A percentile compares a stretch with the other conserved stretches of the same genome.
phyloP scores from a whole-genome alignment of 2,888 invertebrate genomes.

The Ptychoptera albimana region DNA sequence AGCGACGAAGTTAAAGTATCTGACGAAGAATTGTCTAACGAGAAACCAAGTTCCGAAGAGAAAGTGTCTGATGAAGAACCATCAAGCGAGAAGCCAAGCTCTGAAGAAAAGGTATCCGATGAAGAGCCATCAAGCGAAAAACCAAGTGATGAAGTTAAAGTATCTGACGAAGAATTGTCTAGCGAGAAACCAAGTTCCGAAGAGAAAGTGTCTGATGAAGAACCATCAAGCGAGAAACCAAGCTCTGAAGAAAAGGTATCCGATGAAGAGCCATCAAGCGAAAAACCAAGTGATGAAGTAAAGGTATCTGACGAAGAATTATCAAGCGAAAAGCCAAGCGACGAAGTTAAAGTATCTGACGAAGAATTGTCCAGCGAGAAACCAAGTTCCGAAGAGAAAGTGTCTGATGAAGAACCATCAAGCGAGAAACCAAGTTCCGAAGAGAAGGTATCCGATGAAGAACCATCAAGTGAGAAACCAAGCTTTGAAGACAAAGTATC shows the following conservation, averaged over 20 bases:
- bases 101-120: background rate
- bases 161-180: background rate
- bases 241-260: background rate
- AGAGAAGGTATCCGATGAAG: background rate
- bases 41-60: background rate
- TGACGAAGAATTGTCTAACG: background rate
- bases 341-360: background rate
- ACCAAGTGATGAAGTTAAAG: background rate
- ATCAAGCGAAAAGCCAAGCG: background rate
- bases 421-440: background rate
- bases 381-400: background rate
- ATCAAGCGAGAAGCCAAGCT: background rate
- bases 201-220: background rate
- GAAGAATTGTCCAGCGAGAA: no score
- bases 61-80: background rate
- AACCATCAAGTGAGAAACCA: background rate
- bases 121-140: background rate
- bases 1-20: background rate
- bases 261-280: slow-evolving; percentile 1
- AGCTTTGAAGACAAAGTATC: background rate
- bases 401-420: background rate
- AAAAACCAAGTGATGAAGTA: slow-evolving; percentile 2
- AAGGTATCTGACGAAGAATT: background rate
- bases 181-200: slow-evolving; percentile 3
- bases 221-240: background rate